phyloP scores from a whole-genome alignment of 2,797 vertebrate species.

The Megaceryle alcyon region DNA sequence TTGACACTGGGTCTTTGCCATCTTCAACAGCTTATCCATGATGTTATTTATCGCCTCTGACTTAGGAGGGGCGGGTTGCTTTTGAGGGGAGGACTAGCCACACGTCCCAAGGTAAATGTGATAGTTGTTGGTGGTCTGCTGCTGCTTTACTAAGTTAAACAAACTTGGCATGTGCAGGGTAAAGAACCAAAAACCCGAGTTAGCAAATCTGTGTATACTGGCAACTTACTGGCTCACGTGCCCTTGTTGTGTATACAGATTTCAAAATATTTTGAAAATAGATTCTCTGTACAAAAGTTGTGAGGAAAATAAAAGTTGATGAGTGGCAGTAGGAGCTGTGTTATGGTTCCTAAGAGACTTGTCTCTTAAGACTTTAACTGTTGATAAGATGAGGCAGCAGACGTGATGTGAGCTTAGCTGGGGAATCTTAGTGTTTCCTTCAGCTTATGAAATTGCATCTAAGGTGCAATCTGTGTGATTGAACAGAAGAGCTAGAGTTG shows the following conservation, averaged over 20 bases:
- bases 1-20: background rate
- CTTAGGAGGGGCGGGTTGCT: background rate
- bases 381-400: background rate
- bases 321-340: background rate
- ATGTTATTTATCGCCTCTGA: background rate
- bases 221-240: background rate
- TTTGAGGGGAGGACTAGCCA: background rate
- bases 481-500: slow-evolving; percentile 54
- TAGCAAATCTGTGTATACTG: background rate
- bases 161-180: background rate
- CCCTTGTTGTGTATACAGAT: background rate
- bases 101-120: background rate
- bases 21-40: background rate
- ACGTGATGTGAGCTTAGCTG: background rate
- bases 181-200: background rate
- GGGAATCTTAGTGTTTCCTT: background rate
- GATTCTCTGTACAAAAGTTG: background rate
- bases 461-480: background rate
- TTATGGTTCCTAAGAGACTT: background rate
- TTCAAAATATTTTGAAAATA: slow-evolving; percentile 11
- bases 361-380: background rate
- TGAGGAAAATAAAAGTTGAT: background rate
- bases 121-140: background rate
- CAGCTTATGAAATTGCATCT: background rate
- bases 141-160: background rate